Conservation (phyloP, 2,888 invertebrate species). For the Buathra laborator region DNA sequence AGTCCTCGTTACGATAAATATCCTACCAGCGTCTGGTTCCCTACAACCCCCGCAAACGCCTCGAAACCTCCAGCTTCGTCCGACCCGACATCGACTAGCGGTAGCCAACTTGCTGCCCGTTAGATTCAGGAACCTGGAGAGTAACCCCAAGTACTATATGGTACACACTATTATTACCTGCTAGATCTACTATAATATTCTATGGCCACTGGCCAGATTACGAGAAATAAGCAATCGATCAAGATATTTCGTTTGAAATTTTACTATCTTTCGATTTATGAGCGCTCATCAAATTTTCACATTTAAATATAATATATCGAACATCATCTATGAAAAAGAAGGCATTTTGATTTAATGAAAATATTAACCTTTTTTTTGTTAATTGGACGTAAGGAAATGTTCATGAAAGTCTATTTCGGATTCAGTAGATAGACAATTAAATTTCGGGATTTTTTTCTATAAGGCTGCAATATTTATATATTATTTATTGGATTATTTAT, state of each 20-base stretch:
- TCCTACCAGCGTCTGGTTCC: slow-evolving; percentile 79
- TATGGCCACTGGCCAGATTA: slow-evolving; percentile 59
- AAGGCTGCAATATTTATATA: no score
- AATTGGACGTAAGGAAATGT: neutral
- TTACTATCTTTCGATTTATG: neutral
- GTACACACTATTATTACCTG: slow-evolving; percentile 60
- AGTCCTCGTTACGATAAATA: slow-evolving; percentile 86
- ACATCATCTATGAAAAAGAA: neutral
- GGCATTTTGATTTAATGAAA: neutral
- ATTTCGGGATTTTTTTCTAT: neutral
- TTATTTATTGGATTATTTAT: neutral
- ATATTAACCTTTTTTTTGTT: neutral
- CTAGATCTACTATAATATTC: slow-evolving; percentile 43
- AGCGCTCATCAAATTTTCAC: neutral
- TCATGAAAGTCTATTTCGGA: neutral
- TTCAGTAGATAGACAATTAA: neutral
- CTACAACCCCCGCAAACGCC: slow-evolving; percentile 43
- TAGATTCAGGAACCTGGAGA: slow-evolving; percentile 66
- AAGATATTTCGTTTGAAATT: slow-evolving; percentile 16
- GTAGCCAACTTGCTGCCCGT: slow-evolving; percentile 67
- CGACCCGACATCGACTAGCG: slow-evolving; percentile 25
- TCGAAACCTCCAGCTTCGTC: slow-evolving; percentile 46
- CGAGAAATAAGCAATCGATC: slow-evolving; percentile 22
- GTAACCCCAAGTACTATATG: slow-evolving; percentile 51
- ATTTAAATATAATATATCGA: neutral